Evolutionary conservation across 2,797 vertebrate genomes (phyloP), one percentile per base, ranked within the genome.

Genomic region (Lithobates pipiens): DNA sequence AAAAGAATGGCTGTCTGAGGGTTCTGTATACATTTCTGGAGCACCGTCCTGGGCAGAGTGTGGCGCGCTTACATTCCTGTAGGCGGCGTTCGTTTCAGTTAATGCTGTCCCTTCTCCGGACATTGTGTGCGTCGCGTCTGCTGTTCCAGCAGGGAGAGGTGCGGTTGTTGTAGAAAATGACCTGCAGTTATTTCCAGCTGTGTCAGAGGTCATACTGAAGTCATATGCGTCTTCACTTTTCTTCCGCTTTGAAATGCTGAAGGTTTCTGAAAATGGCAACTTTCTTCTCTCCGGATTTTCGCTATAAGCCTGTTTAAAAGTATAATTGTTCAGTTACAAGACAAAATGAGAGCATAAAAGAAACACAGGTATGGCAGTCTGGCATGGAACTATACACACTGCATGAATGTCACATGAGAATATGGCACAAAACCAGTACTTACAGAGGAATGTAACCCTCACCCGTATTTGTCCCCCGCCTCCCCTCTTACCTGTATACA

Each of bases 211-310:
- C 23, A 21, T 63, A 63, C 15, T 63, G 18, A 7, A 23, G 23
- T 65, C 61, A 15, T 15, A 15, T 4, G 9, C 5, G 3, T 68
- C 80, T 18, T 7, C 5, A 3, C 21, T 68, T n/a, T 42, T 85
- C 5, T 50, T 70, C 25, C 23, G 73, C 76, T 83, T 83, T 21
- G 54, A 21, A 8, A 3, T 15, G 4, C 5, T 9, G 8, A 1
- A 23, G 13, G 18, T 8, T 36, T 75, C 32, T 61, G 1, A 2
- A 29, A 5, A 34, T 5, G 71, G 1, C 0, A 44, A 57, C 32
- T 70, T 87, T 34, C 85, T 67, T 78, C 83, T 87, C 7, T 65
- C n/a, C n/a, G 23, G 61, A 11, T 2, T 25, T 65, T 65, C 23
- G 25, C 1, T 11, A 10, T 25, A 25, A 3, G 3, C 23, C 61